Conservation (phyloP, 1,140 invertebrate genomes). For the Varroa destructor region DNA sequence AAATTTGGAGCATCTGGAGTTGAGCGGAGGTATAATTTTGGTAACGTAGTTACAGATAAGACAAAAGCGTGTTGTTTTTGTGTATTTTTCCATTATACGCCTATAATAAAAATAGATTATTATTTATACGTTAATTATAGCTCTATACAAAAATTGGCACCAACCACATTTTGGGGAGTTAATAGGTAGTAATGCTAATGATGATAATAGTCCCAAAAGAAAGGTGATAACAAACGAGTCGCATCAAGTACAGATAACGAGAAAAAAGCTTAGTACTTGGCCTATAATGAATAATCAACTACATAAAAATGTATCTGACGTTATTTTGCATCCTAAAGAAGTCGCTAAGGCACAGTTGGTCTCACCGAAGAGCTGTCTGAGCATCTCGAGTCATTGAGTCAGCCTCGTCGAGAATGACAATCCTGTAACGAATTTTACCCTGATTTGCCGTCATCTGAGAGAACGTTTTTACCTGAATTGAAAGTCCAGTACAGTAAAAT, state of each 20-base stretch:
- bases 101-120: constrained; percentile 49
- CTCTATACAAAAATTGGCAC: constrained; percentile 2
- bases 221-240: no score
- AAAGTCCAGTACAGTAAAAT: no score
- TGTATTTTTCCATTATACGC: constrained; percentile 93
- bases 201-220: no score
- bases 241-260: not conserved
- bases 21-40: constrained; percentile 89
- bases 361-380: constrained; percentile 39
- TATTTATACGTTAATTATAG: constrained; percentile 50
- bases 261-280: not conserved
- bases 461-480: constrained; percentile 22
- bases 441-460: constrained; percentile 26
- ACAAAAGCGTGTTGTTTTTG: constrained; percentile 88
- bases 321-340: not conserved
- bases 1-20: constrained; percentile 95
- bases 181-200: no score
- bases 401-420: constrained; percentile 94
- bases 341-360: not conserved
- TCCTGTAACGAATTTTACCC: constrained; percentile 43
- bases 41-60: constrained; percentile 97
- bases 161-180: not conserved
- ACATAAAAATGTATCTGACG: constrained; percentile 15
- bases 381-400: constrained; percentile 82
- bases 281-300: constrained; percentile 18